Conservation (phyloP, 2,888 invertebrate species). For the Idaea biselata region DNA sequence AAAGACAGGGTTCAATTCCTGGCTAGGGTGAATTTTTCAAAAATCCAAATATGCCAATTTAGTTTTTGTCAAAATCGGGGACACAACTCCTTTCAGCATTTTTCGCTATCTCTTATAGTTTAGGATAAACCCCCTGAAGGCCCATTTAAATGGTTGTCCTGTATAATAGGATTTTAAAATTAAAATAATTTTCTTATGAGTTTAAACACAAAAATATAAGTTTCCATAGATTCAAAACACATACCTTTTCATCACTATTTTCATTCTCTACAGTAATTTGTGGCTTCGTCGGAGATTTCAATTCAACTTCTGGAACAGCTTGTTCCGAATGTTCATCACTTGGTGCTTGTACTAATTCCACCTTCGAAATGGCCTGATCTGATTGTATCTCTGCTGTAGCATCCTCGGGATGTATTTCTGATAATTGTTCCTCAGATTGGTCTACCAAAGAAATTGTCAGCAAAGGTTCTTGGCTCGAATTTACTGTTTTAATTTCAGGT, state of each 20-base stretch:
- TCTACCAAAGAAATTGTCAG: neutral
- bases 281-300: neutral
- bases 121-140: too few species aligned
- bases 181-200: too few species aligned
- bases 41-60: too few species aligned
- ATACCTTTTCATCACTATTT: neutral
- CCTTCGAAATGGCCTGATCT: neutral
- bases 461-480: neutral
- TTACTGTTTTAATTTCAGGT: neutral
- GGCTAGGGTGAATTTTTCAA: too few species aligned
- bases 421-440: neutral
- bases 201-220: too few species aligned
- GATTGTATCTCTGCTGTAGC: conserved; percentile 3
- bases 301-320: neutral
- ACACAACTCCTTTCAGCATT: too few species aligned
- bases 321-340: neutral
- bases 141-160: too few species aligned
- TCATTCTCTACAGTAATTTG: neutral
- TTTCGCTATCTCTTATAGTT: too few species aligned
- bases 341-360: neutral
- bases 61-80: too few species aligned
- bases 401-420: neutral
- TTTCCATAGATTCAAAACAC: neutral
- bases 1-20: too few species aligned
- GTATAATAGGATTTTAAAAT: too few species aligned